Evolutionary conservation across 2,797 vertebrate species (phyloP), one percentile per base, ranked within the genome.

Genomic region (Menidia menidia): DNA sequence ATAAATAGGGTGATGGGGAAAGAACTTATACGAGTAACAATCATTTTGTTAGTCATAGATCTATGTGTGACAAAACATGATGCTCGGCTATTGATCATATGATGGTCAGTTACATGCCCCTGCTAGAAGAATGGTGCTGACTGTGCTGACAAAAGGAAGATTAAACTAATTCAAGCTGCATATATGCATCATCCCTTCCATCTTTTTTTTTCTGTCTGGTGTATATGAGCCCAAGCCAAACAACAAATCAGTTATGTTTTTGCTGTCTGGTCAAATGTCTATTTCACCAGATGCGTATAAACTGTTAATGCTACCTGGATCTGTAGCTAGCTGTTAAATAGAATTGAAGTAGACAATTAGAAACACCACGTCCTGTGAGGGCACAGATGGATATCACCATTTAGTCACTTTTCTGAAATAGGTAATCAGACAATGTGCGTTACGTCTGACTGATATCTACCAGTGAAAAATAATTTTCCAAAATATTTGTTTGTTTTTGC

Each of bases 341-440:
- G 25, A 25, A 25, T 25, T 25, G 71, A 73, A 68, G 11, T 59
- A 60, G 83, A 86, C 92, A 71, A 91, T 89, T 81, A 82, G 64
- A 87, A 87, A 82, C 83, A 70, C 80, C 81, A 82, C 81, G 81
- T 84, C 73, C 75, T 81, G 87, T 63, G 60, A 75, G 70, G 84
- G 85, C 87, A 87, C 92, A 92, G 91, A 88, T 90, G 87, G 88
- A 87, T 75, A 84, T 88, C 82, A 88, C 73, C 87, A 88, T 83
- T 87, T 77, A 84, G 82, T 87, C 86, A 85, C 85, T 83, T 85
- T 72, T 51, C 77, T 69, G 67, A 69, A 83, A 88, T 75, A 76
- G 71, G 73, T 70, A 39, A 87, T 83, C 86, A 78, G 79, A 71
- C 68, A 71, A 86, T 88, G 87, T 86, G 80, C 69, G 81, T 71